Percentiles rank a stretch among this genome's conserved stretches.
Conservation (phyloP, 2,113 vertebrate genomes). For the Chamaetylas fuelleborni region DNA sequence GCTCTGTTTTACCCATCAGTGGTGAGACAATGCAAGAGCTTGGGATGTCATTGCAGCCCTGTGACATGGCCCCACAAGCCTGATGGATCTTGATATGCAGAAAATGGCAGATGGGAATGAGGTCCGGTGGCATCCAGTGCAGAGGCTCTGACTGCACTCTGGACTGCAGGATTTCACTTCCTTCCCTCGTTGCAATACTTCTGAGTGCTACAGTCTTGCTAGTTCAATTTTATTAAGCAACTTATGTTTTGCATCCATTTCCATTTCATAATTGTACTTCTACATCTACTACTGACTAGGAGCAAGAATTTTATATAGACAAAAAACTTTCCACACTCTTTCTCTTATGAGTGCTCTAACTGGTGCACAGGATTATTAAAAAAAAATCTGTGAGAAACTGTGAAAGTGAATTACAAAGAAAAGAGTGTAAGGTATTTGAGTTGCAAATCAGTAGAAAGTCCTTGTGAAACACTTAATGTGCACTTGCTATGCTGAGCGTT, state of each 20-base stretch:
- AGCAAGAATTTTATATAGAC: background rate
- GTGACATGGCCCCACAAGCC: background rate
- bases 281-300: background rate
- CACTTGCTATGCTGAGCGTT: background rate
- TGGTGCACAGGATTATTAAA: background rate
- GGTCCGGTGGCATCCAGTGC: rapidly evolving
- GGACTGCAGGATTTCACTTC: background rate
- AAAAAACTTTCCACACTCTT: background rate
- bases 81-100: background rate
- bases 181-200: background rate
- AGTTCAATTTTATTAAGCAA: background rate
- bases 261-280: background rate
- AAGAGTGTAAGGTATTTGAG: background rate
- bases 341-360: background rate
- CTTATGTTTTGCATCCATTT: background rate
- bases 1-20: background rate
- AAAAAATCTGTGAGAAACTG: background rate
- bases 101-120: background rate
- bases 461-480: background rate
- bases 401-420: background rate
- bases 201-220: background rate
- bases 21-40: background rate
- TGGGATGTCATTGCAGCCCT: rapidly evolving
- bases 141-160: background rate
- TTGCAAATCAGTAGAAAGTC: background rate